Conservation (phyloP, 2,888 invertebrate genomes). For the Netelia fuscicornis region DNA sequence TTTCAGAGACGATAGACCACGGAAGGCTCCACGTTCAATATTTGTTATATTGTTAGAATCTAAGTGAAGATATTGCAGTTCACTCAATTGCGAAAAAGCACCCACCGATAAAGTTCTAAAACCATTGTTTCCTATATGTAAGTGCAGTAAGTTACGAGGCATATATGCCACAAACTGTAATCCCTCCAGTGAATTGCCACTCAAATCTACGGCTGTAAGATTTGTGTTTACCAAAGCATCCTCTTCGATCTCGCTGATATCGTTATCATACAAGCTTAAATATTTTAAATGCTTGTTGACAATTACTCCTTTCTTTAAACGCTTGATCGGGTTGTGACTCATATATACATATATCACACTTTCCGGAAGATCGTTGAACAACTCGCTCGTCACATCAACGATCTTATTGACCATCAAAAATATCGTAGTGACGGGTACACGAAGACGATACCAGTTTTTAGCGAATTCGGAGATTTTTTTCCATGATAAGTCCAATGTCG, state of each 20-base stretch:
- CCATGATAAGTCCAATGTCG: conserved; percentile 35
- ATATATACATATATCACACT: conserved; percentile 71
- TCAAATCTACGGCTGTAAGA: conserved; percentile 59
- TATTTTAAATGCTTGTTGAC: conserved; percentile 78
- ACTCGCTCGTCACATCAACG: conserved; percentile 73
- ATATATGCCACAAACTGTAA: no score
- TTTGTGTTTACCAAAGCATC: conserved; percentile 82
- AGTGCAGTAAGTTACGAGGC: no score
- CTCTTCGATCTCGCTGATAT: conserved; percentile 80
- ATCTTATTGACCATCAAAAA: conserved; percentile 75
- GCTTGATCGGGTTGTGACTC: conserved; percentile 69
- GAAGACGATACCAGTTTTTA: conserved; percentile 76
- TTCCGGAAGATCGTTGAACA: conserved; percentile 76
- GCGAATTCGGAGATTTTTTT: conserved; percentile 72
- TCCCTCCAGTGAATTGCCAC: conserved; percentile 56
- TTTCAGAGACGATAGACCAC: no score
- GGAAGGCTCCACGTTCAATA: no score
- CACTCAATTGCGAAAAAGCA: no score
- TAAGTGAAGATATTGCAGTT: no score
- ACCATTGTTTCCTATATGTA: no score
- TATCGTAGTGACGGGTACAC: conserved; percentile 63
- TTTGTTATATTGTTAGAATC: no score
- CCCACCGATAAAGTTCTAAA: no score
- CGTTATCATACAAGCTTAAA: conserved; percentile 82
- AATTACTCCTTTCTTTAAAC: conserved; percentile 72